Base-by-base conservation (phyloP, 2,113 vertebrate genomes). In the Mesitornis unicolor region DNA sequence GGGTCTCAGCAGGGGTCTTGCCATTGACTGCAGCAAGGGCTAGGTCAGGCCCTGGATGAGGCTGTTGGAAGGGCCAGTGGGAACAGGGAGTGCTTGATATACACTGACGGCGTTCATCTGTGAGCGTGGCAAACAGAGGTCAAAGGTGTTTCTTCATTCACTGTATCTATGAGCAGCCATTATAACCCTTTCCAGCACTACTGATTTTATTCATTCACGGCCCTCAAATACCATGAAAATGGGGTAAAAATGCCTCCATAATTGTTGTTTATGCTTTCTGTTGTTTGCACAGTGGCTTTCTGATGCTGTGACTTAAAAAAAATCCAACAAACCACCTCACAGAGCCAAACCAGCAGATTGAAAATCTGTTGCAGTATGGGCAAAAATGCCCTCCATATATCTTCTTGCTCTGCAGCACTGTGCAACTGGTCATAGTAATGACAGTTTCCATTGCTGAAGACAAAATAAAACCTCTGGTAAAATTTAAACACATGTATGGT, bases 131-230 rank as follows among this genome's bases (percentile, higher is more conserved):
- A 79, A 64, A 69, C 1, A 0, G 20, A 20, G 20, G 24, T 13
- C 26, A 48, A 85, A 77, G 75, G 24, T 83, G 11, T 94, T 95
- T 93, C 38, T 76, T 91, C 73, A 70, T 45, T 38, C 45, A 45
- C 22, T 1, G 1, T 25, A 51, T 0, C 0, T 33, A n/a, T 0
- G 0, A 61, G 61, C 74, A 82, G 61, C 40, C 36, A n/a, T 47
- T 47, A 38, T 65, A 69, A 67, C 33, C 9, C 50, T 91, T 31
- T 75, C 48, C n/a, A 54, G 57, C 3, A 1, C 43, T 87, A 78
- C 63, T 56, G 21, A 17, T 80, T 77, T 76, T 57, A 65, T 76
- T 93, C 69, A 47, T 87, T 79, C 45, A 45, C 54, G 53, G 45
- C n/a, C 73, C 35, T 79, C 70, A 76, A 87, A 89, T 93, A 33